Base-by-base conservation (phyloP, 2,888 invertebrate genomes). In the Lepidochrysops patricia region DNA sequence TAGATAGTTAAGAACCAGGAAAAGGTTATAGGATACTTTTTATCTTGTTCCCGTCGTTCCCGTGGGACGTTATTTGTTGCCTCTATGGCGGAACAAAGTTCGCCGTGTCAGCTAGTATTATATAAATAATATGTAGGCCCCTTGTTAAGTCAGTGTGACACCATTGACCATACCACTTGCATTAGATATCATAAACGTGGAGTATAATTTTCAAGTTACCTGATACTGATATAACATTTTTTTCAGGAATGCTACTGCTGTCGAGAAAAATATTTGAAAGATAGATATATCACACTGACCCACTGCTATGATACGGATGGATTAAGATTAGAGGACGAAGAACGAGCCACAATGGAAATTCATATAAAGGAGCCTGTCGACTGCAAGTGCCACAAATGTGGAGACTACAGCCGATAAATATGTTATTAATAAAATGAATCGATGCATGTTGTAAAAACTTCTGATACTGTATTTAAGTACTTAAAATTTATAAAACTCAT, bases 241-340 rank as follows among this genome's bases (percentile, higher is more conserved):
- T 43, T 43, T 52, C 77, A 96, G 97, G 97, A 97, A 87, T 97
- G 97, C 77, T 96, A 94, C 74, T 97, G 97, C 82, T 97, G 97
- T 74, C 92, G 96, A 61, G 97, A 97, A 80, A 95, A 95, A 70
- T 95, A 93, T 75, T 90, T 97, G 56, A 91, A 96, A 62, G 96
- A 96, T 72, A 91, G 96, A 66, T 84, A 94, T 58, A 93, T 97
- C 32, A 93, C 93, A 0, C 85, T 97, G 61, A 92, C 92, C 12
- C 96, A 97, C 72, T 97, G 97, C 79, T 97, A 96, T 74, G 95
- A 97, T 80, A 94, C 96, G 13, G 97, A 97, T 79, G 97, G 97
- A 2, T 85, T 94, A 25, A 91, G 95, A 66, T 82, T 97, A 58
- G 92, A 91, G 58, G 91, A 92, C 7, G 93, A 93, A 68, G 93